These are phyloP conservation scores for Benthosema pterotum DNA, from an alignment of 2,797 vertebrate genomes.

Conservation along the genomic window DNA sequence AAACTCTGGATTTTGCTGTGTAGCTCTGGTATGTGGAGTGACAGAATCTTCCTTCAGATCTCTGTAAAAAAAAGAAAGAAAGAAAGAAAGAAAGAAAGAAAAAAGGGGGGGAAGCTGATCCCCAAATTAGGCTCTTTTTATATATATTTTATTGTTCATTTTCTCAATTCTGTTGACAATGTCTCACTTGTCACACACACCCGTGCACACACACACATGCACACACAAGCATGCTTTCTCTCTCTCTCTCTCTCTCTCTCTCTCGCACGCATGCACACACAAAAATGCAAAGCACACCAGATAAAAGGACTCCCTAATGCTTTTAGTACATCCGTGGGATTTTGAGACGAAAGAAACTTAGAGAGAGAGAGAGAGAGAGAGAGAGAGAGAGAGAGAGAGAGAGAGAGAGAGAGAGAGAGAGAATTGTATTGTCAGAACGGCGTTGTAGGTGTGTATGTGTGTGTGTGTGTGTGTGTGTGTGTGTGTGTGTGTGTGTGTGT, in stretches of 20 bases:
- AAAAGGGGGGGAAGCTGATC: too few relatives aligned
- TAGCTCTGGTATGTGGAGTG: too few relatives aligned
- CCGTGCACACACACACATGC: too few relatives aligned
- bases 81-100: too few relatives aligned
- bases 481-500: too few relatives aligned
- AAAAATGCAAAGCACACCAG: slow-evolving; percentile 9
- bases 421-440: slow-evolving; percentile 33
- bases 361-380: slow-evolving; percentile 9
- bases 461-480: too few relatives aligned
- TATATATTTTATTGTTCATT: slow-evolving; percentile 58
- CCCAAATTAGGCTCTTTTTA: too few relatives aligned
- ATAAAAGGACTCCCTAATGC: slow-evolving; percentile 62
- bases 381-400: slow-evolving; percentile 27
- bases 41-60: slow-evolving; percentile 40
- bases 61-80: slow-evolving; percentile 34
- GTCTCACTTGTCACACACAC: too few relatives aligned
- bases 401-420: slow-evolving; percentile 14
- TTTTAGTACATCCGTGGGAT: slow-evolving; percentile 63
- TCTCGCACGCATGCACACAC: too few relatives aligned
- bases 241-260: too few relatives aligned
- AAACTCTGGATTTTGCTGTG: too few relatives aligned
- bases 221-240: too few relatives aligned
- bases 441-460: background rate
- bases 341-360: slow-evolving; percentile 49
- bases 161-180: slow-evolving; percentile 45